Evolutionary conservation across 1,140 invertebrate genomes (phyloP).

Genomic region (Akabosia matsudoensis): DNA sequence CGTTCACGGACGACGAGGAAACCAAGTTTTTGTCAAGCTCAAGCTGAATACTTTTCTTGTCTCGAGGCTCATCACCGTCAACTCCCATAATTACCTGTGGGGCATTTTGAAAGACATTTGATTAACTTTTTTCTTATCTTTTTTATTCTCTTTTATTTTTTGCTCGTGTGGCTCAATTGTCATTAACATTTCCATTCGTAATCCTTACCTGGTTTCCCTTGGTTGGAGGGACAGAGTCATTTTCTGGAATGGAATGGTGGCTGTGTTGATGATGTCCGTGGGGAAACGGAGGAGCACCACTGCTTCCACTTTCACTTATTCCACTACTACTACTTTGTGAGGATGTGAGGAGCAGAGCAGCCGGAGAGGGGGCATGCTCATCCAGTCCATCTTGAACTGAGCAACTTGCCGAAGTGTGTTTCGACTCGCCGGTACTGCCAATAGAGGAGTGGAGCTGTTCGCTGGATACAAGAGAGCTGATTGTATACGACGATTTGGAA

Average conservation of each 20-base stretch:
- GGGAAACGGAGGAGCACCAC: background rate
- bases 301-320: background rate
- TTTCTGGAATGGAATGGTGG: constrained; percentile 15
- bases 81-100: background rate
- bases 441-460: constrained; percentile 34
- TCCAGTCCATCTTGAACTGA: constrained; percentile 36
- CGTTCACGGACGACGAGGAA: constrained; percentile 1
- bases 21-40: background rate
- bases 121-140: constrained; percentile 6
- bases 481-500: constrained; percentile 43
- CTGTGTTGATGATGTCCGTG: constrained; percentile 3
- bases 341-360: background rate
- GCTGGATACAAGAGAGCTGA: constrained; percentile 41
- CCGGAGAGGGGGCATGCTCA: constrained; percentile 16
- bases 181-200: background rate
- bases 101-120: constrained; percentile 12
- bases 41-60: constrained; percentile 1
- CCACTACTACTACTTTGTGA: constrained; percentile 9
- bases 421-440: background rate
- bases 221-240: background rate
- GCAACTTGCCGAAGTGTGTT: constrained; percentile 25
- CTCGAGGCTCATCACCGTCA: background rate
- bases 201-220: background rate
- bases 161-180: no score
- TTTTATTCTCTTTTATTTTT: background rate